phyloP scores from a whole-genome alignment of 2,888 invertebrate genomes.

The Mythimna impura region DNA sequence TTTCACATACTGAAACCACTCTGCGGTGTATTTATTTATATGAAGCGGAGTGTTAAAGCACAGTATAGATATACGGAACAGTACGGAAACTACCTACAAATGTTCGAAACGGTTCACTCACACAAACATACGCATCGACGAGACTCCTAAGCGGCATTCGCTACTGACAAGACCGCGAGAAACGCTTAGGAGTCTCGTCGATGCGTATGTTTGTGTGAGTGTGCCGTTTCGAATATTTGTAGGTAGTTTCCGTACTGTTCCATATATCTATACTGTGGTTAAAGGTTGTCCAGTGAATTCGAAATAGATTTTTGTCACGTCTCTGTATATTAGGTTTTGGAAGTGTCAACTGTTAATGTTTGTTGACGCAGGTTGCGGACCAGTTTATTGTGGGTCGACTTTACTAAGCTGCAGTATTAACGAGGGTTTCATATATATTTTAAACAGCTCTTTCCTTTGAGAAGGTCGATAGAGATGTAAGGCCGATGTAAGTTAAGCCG shows the following conservation, averaged over 20 bases:
- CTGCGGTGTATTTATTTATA: slow-evolving; percentile 8
- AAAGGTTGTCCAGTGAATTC: slow-evolving; percentile 31
- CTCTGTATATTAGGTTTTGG: slow-evolving; percentile 1
- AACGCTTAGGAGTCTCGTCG: too few species aligned
- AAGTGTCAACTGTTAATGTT: slow-evolving; percentile 15
- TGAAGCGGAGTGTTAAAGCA: slow-evolving; percentile 16
- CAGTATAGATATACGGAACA: too few species aligned
- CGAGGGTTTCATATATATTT: background rate
- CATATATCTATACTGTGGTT: too few species aligned
- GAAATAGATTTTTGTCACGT: slow-evolving; percentile 2
- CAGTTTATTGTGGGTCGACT: background rate
- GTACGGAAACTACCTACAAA: too few species aligned
- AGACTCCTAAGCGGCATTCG: too few species aligned
- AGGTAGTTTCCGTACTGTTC: too few species aligned
- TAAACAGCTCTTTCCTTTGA: background rate
- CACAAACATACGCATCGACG: too few species aligned
- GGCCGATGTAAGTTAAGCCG: too few species aligned
- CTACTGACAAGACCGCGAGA: too few species aligned
- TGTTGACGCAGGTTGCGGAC: background rate
- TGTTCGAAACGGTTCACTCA: too few species aligned
- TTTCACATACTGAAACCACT: background rate
- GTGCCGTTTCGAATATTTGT: too few species aligned
- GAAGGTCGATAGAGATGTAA: background rate
- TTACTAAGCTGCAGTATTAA: background rate
- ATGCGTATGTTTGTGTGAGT: too few species aligned